These are phyloP conservation scores for Prionace glauca DNA, from an alignment of 2,797 vertebrate genomes.

Conservation along the genomic window DNA sequence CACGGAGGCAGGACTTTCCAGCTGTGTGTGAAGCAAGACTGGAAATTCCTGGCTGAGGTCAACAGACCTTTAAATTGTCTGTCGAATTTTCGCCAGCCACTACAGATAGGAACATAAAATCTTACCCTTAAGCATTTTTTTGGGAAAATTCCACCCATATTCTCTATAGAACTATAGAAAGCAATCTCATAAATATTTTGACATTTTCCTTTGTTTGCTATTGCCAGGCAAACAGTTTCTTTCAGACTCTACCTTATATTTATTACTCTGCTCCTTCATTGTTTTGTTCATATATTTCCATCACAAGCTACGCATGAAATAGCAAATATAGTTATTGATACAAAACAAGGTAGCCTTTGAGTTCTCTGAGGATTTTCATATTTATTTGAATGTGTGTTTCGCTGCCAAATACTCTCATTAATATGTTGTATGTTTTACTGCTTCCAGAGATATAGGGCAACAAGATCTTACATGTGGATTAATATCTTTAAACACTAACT, in stretches of 20 bases:
- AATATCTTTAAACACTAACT: neutral
- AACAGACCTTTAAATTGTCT: too few species aligned
- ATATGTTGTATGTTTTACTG: neutral
- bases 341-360: too few species aligned
- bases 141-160: too few species aligned
- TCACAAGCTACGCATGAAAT: slow-evolving; percentile 15
- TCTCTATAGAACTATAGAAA: neutral
- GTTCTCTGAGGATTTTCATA: neutral
- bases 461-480: neutral
- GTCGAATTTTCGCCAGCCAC: too few species aligned
- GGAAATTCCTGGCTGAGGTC: too few species aligned
- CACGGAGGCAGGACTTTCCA: too few species aligned
- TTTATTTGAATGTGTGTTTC: neutral
- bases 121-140: too few species aligned
- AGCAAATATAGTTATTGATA: neutral
- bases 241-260: neutral
- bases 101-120: too few species aligned
- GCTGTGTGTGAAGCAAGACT: too few species aligned
- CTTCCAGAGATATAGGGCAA: neutral
- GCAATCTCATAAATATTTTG: neutral
- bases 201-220: neutral
- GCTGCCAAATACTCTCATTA: neutral
- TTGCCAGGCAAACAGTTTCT: neutral
- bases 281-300: neutral
- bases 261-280: neutral